Conservation (phyloP, 2,888 invertebrate genomes). For the Drymonia ruficornis region DNA sequence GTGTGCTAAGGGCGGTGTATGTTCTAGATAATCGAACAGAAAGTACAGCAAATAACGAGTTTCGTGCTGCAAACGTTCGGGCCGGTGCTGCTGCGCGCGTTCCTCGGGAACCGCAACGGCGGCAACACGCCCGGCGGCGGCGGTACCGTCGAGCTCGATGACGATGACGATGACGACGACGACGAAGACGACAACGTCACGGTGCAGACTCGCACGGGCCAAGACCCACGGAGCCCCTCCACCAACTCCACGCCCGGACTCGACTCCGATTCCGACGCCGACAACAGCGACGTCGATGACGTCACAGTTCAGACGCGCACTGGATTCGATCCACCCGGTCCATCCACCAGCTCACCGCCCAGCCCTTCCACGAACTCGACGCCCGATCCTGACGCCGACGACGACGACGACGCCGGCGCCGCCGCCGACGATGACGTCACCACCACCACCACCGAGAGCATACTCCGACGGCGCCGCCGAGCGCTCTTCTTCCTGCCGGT, state of each 20-base stretch:
- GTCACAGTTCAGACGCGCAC: neutral
- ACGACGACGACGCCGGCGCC: neutral
- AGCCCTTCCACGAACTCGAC: constrained; percentile 23
- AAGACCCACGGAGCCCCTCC: constrained; percentile 18
- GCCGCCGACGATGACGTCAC: neutral
- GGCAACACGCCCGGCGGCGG: constrained; percentile 64
- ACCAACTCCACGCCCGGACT: constrained; percentile 41
- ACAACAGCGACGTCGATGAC: neutral
- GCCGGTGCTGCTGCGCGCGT: constrained; percentile 87
- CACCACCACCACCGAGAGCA: constrained; percentile 19
- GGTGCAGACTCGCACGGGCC: constrained; percentile 1
- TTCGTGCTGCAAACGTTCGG: constrained; percentile 91
- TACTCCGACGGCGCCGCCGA: constrained; percentile 62
- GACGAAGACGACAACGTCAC: constrained; percentile 83
- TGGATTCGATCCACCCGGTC: constrained; percentile 13
- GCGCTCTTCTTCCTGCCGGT: constrained; percentile 72
- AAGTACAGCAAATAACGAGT: constrained; percentile 90
- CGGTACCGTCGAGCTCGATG: constrained; percentile 80
- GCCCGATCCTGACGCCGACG: constrained; percentile 3
- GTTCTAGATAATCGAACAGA: constrained; percentile 90
- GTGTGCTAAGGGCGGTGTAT: constrained; percentile 66
- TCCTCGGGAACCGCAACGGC: constrained; percentile 81
- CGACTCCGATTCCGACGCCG: constrained; percentile 20
- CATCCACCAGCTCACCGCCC: constrained; percentile 30
- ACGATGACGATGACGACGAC: constrained; percentile 83